A percentile compares a stretch with the other conserved stretches of the same genome.
Evolutionary conservation across 2,888 invertebrate genomes (phyloP).

Genomic region (Perdita meconis): DNA sequence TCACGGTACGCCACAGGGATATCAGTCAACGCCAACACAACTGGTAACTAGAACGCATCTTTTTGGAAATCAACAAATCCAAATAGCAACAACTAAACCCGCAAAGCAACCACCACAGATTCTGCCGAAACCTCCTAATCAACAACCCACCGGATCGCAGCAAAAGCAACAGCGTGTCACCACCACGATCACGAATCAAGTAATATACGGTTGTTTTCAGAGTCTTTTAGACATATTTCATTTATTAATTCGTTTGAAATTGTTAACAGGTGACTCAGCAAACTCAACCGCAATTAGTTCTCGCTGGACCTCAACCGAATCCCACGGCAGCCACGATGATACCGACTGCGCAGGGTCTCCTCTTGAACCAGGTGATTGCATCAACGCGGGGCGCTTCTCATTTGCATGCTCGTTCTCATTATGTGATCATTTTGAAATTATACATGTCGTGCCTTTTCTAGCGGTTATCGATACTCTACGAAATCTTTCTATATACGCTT

Average conservation of each 20-base stretch:
- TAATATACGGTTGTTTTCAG: no score
- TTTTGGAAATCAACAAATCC: conserved; percentile 83
- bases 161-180: conserved; percentile 81
- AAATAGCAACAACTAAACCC: conserved; percentile 82
- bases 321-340: conserved; percentile 83
- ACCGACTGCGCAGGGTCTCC: conserved; percentile 83
- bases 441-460: conserved; percentile 47
- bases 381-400: conserved; percentile 23
- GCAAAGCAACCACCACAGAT: conserved; percentile 87
- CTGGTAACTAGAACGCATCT: conserved; percentile 81
- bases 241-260: conserved; percentile 38
- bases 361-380: conserved; percentile 83
- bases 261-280: conserved; percentile 81
- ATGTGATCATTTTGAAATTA: conserved; percentile 47
- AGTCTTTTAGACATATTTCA: neutral
- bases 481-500: conserved; percentile 59
- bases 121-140: conserved; percentile 86
- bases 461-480: conserved; percentile 45
- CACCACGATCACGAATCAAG: conserved; percentile 83
- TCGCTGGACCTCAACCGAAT: conserved; percentile 83
- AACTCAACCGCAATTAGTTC: conserved; percentile 83
- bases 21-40: conserved; percentile 80
- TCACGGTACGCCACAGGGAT: conserved; percentile 81
- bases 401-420: conserved; percentile 56
- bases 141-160: conserved; percentile 78